These are phyloP conservation scores for Falco rusticolus DNA, from an alignment of 2,797 vertebrate species.

Conservation along the genomic window DNA sequence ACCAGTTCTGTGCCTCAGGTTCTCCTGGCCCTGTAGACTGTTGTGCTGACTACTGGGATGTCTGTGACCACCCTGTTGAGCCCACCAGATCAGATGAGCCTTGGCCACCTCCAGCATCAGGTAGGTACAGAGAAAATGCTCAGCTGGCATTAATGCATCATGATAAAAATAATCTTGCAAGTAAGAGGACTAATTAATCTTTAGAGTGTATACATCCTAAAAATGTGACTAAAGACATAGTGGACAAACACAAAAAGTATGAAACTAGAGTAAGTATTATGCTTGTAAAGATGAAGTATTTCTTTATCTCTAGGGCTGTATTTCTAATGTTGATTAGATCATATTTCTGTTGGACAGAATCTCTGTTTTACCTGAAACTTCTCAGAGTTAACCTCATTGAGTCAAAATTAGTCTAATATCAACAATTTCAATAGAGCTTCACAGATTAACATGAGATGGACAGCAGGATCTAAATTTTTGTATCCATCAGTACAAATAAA, in stretches of 20 bases:
- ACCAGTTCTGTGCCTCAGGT: constrained; percentile 72
- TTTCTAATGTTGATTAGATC: background rate
- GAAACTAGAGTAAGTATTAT: background rate
- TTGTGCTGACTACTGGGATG: constrained; percentile 79
- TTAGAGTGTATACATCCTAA: background rate
- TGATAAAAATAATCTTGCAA: background rate
- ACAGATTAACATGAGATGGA: background rate
- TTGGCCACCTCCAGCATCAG: constrained; percentile 15
- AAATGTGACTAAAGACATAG: background rate
- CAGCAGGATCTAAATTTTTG: background rate
- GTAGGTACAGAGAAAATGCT: constrained; percentile 48
- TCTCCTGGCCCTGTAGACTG: constrained; percentile 72
- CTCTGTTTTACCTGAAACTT: background rate
- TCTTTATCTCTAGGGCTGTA: background rate
- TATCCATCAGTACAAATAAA: background rate
- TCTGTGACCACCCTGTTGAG: constrained; percentile 37
- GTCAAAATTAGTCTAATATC: background rate
- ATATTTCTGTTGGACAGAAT: background rate
- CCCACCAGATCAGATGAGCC: constrained; percentile 21
- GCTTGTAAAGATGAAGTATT: background rate
- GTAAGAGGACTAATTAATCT: background rate
- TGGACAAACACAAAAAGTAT: background rate
- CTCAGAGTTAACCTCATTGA: background rate
- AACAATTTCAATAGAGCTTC: background rate
- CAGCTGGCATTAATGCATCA: background rate